These are phyloP conservation scores for Micrasema minimum DNA, from an alignment of 1,140 invertebrate genomes.

Conservation along the genomic window DNA sequence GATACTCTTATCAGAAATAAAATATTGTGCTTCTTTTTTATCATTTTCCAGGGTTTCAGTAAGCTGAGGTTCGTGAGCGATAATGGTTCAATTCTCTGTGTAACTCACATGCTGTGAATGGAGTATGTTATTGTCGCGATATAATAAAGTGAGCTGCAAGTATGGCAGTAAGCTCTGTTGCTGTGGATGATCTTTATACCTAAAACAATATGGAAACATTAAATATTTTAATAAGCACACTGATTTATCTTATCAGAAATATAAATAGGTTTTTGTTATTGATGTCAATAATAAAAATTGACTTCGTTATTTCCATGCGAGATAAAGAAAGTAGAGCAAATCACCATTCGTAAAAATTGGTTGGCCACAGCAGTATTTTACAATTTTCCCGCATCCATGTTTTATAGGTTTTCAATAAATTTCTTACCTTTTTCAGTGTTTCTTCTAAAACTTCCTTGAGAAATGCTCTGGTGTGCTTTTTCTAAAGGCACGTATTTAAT, in stretches of 20 bases:
- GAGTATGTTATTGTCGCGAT: conserved; percentile 60
- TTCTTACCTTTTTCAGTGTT: conserved; percentile 1
- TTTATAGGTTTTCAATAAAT: conserved; percentile 36
- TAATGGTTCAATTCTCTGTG: conserved; percentile 63
- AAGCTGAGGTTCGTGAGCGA: conserved; percentile 68
- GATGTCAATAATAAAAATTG: too few relatives aligned
- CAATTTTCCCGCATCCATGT: too few relatives aligned
- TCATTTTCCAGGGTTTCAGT: conserved; percentile 71
- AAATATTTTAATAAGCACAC: too few relatives aligned
- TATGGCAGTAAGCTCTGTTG: conserved; percentile 71
- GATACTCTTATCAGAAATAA: conserved; percentile 71
- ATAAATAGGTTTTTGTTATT: too few relatives aligned
- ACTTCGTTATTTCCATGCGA: too few relatives aligned
- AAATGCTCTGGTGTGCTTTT: conserved; percentile 62
- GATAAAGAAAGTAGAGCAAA: too few relatives aligned
- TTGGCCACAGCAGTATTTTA: too few relatives aligned
- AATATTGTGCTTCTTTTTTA: conserved; percentile 81
- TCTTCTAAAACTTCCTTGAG: background rate
- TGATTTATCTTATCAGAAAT: too few relatives aligned
- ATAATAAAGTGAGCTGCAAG: conserved; percentile 72
- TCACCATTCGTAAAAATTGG: background rate
- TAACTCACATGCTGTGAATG: conserved; percentile 66
- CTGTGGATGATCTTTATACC: conserved; percentile 59
- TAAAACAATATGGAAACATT: too few relatives aligned
- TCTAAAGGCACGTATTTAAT: conserved; percentile 49